These are phyloP conservation scores for Streptopelia turtur DNA, from an alignment of 2,797 vertebrate species.

Conservation along the genomic window DNA sequence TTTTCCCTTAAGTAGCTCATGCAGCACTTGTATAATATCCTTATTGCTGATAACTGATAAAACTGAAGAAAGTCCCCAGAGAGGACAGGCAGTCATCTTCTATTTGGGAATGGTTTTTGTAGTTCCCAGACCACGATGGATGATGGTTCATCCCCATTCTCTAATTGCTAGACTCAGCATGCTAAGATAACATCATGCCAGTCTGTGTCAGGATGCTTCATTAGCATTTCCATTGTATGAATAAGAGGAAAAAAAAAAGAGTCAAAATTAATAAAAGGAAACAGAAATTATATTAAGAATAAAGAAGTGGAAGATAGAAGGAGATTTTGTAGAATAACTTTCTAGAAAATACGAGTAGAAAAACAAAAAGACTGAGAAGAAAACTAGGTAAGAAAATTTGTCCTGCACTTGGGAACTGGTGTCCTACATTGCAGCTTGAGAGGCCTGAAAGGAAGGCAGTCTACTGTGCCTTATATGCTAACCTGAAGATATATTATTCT, in stretches of 20 bases:
- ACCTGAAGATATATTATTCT: constrained; percentile 54
- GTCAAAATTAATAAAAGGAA: not conserved
- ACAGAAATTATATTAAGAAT: not conserved
- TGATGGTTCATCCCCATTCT: not conserved
- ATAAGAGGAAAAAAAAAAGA: not conserved
- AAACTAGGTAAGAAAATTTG: not conserved
- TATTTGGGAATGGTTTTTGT: not conserved
- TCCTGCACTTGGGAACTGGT: not conserved
- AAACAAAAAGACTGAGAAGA: not conserved
- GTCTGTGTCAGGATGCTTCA: not conserved
- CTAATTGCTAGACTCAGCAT: not conserved
- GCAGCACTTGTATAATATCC: not conserved
- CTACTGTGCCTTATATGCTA: not conserved
- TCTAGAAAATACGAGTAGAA: not conserved
- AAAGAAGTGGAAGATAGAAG: not conserved
- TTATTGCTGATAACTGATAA: not conserved
- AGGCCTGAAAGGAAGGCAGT: not conserved
- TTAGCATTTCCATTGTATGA: not conserved
- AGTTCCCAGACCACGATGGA: not conserved
- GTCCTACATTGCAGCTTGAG: not conserved
- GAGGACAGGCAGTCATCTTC: not conserved
- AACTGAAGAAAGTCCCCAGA: not conserved
- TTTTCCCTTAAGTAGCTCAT: not conserved
- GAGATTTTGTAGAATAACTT: not conserved
- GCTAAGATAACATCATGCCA: not conserved